Evolutionary conservation across 2,888 invertebrate species (phyloP), one percentile per base, ranked within the genome.

Genomic region (Icerya purchasi): DNA sequence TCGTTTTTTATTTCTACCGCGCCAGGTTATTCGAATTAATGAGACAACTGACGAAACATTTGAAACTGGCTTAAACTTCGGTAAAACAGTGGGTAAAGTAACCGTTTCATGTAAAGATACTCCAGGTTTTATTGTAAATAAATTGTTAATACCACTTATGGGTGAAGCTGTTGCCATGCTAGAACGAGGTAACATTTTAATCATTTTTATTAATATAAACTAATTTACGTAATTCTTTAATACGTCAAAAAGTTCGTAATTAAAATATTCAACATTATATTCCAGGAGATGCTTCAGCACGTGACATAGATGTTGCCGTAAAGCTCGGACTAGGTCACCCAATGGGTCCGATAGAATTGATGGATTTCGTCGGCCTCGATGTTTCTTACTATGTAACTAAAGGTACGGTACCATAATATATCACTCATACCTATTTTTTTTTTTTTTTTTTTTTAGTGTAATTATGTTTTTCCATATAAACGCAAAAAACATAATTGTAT

Each of bases 101-200:
- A 84, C 87, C 65, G 86, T 92, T 65, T 82, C 84, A 1, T 90
- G 89, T 73, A 89, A 89, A 74, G 92, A 92, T 70, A 90, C 90
- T 0, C 88, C 90, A 23, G 92, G 92, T 2, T 92, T 92, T 71
- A 86, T 92, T 62, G 91, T 92, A 25, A 92, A 92, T 72, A 75
- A 91, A 49, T 75, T 92, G 53, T 75, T 92, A 57, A 84, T 89
- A 3, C 92, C 92, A 0, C 87, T 87, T 68, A 75, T 85, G 67
- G 77, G 81, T 66, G 91, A 92, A 71, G 86, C 91, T 50, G 72
- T 89, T 2, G 73, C 85, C 61, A 77, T 91, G 77, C 73, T 80
- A 62, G 90, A 89, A 70, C 77, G 88, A 78, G 88, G 86, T 82
- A 64, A n/a, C n/a, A n/a, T n/a, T n/a, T n/a, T n/a, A n/a, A n/a